These are phyloP conservation scores for Mormyrus hasselquistii DNA, from an alignment of 2,797 vertebrate species.

Conservation along the genomic window DNA sequence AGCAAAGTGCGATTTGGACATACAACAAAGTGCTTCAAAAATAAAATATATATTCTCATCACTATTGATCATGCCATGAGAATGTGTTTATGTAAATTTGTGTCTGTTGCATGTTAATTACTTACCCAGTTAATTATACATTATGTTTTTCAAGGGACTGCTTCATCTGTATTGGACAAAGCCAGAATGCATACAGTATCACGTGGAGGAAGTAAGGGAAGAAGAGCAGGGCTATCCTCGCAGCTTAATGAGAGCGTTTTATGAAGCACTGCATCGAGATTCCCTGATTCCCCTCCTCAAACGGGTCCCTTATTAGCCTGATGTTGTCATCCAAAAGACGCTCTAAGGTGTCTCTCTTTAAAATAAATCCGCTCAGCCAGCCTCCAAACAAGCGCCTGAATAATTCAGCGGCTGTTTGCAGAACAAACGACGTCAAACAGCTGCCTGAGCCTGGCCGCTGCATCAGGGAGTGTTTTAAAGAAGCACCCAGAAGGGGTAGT, in stretches of 20 bases:
- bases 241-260: not conserved
- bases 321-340: not conserved
- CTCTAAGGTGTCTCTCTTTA: constrained; percentile 11
- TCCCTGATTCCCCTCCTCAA: not conserved
- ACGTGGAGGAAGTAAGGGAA: not conserved
- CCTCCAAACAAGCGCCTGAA: constrained; percentile 13
- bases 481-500: not conserved
- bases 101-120: constrained; percentile 10
- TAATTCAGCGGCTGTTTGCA: constrained; percentile 26
- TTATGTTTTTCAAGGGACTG: not conserved
- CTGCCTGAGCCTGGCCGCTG: constrained; percentile 19
- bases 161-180: not conserved
- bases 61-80: constrained; percentile 23
- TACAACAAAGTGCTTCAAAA: constrained; percentile 39
- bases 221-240: not conserved
- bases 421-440: constrained; percentile 25
- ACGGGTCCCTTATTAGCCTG: not conserved
- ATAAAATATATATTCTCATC: constrained; percentile 21
- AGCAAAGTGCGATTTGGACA: too few relatives aligned
- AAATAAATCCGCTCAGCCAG: not conserved
- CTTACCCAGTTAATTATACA: not conserved
- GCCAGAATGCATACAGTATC: not conserved
- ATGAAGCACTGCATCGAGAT: not conserved
- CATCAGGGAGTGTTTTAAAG: not conserved
- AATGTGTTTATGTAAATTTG: constrained; percentile 5